phyloP scores from a whole-genome alignment of 1,140 invertebrate species.

The Tyrophagus putrescentiae region DNA sequence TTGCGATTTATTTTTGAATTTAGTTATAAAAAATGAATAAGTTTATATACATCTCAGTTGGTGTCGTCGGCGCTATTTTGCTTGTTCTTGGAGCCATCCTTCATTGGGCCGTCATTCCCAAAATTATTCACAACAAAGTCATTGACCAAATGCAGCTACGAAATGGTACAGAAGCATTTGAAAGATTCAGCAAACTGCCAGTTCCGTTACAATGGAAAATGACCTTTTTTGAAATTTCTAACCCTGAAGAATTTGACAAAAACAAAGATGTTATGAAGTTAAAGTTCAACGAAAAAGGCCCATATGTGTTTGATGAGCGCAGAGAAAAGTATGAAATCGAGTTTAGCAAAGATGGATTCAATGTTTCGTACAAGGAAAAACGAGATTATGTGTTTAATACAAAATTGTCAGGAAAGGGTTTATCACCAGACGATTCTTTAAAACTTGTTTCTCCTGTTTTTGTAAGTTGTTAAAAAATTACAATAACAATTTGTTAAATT shows the following conservation, averaged over 20 bases:
- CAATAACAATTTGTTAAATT: neutral
- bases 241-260: neutral
- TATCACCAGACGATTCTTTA: neutral
- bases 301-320: neutral
- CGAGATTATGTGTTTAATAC: neutral
- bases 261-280: neutral
- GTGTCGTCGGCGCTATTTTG: neutral
- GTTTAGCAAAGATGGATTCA: neutral
- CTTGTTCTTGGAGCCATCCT: neutral
- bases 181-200: neutral
- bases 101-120: neutral
- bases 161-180: neutral
- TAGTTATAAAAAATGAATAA: conserved; percentile 8
- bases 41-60: neutral
- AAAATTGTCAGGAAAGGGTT: neutral
- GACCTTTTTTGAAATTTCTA: neutral
- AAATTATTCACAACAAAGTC: neutral
- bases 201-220: neutral
- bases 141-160: neutral
- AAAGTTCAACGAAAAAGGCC: neutral
- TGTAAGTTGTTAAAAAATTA: neutral
- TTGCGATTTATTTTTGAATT: too few relatives aligned
- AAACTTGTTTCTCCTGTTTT: neutral
- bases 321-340: neutral
- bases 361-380: neutral